A percentile compares a stretch with the other conserved stretches of the same genome.
phyloP scores from a whole-genome alignment of 2,888 invertebrate species.

The Pseudococcus viburni region DNA sequence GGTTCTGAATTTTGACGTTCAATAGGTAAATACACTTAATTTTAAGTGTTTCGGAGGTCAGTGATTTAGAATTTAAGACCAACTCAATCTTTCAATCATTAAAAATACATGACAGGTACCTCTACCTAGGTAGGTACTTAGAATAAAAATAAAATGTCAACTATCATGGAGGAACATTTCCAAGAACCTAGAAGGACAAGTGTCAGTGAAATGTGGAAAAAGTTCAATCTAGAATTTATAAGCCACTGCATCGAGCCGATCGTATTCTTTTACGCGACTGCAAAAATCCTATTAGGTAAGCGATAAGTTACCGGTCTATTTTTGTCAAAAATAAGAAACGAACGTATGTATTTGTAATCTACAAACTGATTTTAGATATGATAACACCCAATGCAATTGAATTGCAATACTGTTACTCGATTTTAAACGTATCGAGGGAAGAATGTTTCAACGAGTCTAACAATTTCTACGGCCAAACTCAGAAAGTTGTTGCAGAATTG shows the following conservation, averaged over 20 bases:
- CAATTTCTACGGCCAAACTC: neutral
- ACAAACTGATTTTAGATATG: neutral
- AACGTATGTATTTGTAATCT: neutral
- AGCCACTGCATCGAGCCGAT: neutral
- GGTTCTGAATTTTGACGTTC: neutral
- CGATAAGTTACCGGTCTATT: neutral
- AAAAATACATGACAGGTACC: neutral
- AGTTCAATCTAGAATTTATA: neutral
- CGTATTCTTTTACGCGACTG: neutral
- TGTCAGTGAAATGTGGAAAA: neutral
- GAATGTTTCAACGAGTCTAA: neutral
- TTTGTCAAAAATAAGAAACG: neutral
- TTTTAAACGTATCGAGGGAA: constrained; percentile 7
- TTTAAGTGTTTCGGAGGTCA: neutral
- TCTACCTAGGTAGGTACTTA: neutral
- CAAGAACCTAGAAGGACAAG: neutral
- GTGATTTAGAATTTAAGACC: neutral
- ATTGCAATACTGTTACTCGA: constrained; percentile 37
- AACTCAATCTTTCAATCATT: too few relatives aligned
- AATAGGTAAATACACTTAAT: neutral
- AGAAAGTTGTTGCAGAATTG: constrained; percentile 13
- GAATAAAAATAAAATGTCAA: neutral
- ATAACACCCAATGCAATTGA: constrained; percentile 48
- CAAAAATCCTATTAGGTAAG: neutral
- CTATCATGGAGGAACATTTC: neutral